A percentile compares a stretch with the other conserved stretches of the same genome.
Conservation (phyloP, 1,140 invertebrate genomes). For the Musca domestica region DNA sequence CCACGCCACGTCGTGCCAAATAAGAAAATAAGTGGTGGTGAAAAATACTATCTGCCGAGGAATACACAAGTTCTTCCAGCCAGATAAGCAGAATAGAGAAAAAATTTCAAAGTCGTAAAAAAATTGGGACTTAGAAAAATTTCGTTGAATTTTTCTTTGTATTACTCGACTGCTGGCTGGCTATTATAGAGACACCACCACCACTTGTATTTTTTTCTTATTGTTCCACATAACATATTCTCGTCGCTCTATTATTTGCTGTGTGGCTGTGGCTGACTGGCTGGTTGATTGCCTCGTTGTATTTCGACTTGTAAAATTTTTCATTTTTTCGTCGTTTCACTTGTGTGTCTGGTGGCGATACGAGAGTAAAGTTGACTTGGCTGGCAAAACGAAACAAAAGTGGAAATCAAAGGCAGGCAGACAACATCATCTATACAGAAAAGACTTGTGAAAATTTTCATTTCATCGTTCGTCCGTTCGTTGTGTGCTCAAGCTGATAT, state of each 20-base stretch:
- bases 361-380: background rate
- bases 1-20: too few relatives aligned
- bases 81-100: background rate
- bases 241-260: background rate
- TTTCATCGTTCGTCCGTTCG: background rate
- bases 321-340: constrained; percentile 1
- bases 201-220: constrained; percentile 14
- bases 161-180: background rate
- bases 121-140: constrained; percentile 26
- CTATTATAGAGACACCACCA: background rate
- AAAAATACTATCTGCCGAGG: background rate
- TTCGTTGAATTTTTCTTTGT: constrained; percentile 7
- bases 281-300: background rate
- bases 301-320: constrained; percentile 5
- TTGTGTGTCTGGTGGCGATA: background rate
- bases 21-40: too few relatives aligned
- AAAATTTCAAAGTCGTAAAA: constrained; percentile 5
- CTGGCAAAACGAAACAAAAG: background rate
- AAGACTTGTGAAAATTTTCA: background rate
- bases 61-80: constrained; percentile 11
- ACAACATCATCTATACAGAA: background rate
- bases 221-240: too few relatives aligned
- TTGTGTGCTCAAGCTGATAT: background rate
- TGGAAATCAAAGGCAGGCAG: background rate
- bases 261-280: background rate